These are phyloP conservation scores for Drosophila ananassae DNA, from an alignment of 1,140 invertebrate species.

Conservation along the genomic window DNA sequence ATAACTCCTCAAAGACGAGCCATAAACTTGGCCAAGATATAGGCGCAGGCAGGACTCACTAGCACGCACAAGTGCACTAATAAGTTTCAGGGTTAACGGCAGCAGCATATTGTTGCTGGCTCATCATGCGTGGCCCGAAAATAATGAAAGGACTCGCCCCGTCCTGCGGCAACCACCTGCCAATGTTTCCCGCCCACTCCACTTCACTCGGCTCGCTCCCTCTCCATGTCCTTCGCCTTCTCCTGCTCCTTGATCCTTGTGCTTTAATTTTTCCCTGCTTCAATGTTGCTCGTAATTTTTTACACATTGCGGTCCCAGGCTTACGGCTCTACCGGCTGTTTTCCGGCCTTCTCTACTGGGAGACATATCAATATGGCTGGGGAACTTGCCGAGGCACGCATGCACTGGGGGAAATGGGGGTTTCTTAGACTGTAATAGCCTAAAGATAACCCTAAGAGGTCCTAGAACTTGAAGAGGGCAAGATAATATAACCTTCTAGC, in stretches of 20 bases:
- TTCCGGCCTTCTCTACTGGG: constrained; percentile 73
- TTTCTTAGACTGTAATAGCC: background rate
- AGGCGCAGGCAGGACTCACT: background rate
- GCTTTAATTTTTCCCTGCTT: constrained; percentile 27
- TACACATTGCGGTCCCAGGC: constrained; percentile 79
- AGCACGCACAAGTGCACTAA: constrained; percentile 24
- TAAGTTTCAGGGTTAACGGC: constrained; percentile 81
- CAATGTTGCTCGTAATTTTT: constrained; percentile 79
- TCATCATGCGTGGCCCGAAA: constrained; percentile 52
- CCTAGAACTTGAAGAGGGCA: background rate
- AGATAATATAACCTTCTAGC: too few species aligned
- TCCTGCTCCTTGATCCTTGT: constrained; percentile 9
- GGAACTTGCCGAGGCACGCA: constrained; percentile 20
- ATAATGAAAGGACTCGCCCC: constrained; percentile 15
- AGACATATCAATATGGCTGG: constrained; percentile 77
- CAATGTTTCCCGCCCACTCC: constrained; percentile 29
- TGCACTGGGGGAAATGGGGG: background rate
- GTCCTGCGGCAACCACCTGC: constrained; percentile 51
- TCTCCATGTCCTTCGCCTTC: background rate
- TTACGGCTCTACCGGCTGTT: constrained; percentile 70
- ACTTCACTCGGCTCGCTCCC: background rate
- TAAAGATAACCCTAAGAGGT: background rate
- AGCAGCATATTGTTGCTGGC: constrained; percentile 79
- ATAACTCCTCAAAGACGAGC: background rate
- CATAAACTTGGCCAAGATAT: constrained; percentile 26